Evolutionary conservation across 2,888 invertebrate genomes (phyloP), one percentile per base, ranked within the genome.

Genomic region (Oligia latruncula): DNA sequence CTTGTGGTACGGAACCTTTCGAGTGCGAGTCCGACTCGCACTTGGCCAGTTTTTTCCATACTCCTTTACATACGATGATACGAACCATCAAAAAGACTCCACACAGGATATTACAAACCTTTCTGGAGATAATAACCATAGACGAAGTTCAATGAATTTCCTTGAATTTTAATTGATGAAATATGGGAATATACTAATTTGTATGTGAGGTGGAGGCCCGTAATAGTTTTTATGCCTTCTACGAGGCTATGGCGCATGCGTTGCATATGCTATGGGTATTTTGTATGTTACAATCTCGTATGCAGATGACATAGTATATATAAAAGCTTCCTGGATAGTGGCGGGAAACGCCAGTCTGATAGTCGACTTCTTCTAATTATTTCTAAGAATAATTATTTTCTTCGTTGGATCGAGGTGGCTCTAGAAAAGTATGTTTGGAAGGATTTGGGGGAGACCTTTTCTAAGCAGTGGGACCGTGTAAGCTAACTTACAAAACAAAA

Each of bases 81-180:
- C 23, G 29, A 35, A 8, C 43, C 20, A 55, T 40, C 49, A 49
- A 70, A 78, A 58, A 65, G 4, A 23, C 29, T 65, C 2, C 66
- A 55, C 29, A 78, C 85, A 80, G 79, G 78, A 86, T 86, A 70
- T 58, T 49, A 67, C 46, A 29, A 13, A 75, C 43, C n/a, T 58
- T 64, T 62, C 82, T 74, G n/a, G 40, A 78, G 67, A 82, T 79
- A 79, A 76, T 65, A 84, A 73, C 78, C 46, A 74, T 71, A 77
- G 67, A 43, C 77, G 2, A 62, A 78, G 88, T 86, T 89, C 89
- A 88, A 78, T 83, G 89, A 87, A 87, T 89, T 86, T 85, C 89
- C 89, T 89, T 89, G 89, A 89, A 90, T 90, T 77, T 86, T 90
- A 88, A 89, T 87, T 88, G 23, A 68, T 66, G 62, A 78, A 78